Evolutionary conservation across 2,888 invertebrate species (phyloP).

Genomic region (Rhagonycha fulva): DNA sequence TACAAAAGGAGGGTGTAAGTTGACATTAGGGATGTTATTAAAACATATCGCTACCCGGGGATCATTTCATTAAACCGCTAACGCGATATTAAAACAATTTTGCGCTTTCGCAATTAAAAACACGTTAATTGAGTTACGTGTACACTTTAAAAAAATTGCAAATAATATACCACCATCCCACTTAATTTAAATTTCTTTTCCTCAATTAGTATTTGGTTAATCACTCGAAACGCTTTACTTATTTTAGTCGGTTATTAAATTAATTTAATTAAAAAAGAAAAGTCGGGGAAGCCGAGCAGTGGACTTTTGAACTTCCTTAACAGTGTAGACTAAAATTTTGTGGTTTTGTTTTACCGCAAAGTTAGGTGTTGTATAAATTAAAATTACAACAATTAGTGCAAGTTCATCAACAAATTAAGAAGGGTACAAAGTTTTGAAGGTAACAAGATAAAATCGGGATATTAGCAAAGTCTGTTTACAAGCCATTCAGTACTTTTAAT

Average conservation of each 20-base stretch:
- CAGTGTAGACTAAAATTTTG: slow-evolving; percentile 6
- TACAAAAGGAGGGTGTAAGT: slow-evolving; percentile 27
- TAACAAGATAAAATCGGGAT: slow-evolving; percentile 15
- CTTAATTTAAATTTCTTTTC: background rate
- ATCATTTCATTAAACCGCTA: slow-evolving; percentile 39
- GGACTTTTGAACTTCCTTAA: background rate
- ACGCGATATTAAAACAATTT: slow-evolving; percentile 37
- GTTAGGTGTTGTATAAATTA: slow-evolving; percentile 37
- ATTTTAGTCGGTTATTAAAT: background rate
- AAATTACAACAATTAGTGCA: slow-evolving; percentile 43
- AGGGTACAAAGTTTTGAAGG: slow-evolving; percentile 14
- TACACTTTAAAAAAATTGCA: slow-evolving; percentile 19
- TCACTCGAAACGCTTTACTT: background rate
- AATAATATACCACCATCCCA: background rate
- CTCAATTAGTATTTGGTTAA: background rate
- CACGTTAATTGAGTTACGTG: slow-evolving; percentile 40
- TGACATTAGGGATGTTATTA: slow-evolving; percentile 39
- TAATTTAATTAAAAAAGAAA: background rate
- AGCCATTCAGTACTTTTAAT: slow-evolving; percentile 36
- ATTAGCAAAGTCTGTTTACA: slow-evolving; percentile 33
- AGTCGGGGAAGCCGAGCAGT: background rate
- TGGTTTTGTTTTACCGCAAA: background rate
- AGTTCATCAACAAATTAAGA: slow-evolving; percentile 40
- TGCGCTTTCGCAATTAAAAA: slow-evolving; percentile 42
- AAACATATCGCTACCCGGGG: slow-evolving; percentile 39